Base-by-base conservation (phyloP, 2,113 vertebrate species). In the Gasterosteus aculeatus region DNA sequence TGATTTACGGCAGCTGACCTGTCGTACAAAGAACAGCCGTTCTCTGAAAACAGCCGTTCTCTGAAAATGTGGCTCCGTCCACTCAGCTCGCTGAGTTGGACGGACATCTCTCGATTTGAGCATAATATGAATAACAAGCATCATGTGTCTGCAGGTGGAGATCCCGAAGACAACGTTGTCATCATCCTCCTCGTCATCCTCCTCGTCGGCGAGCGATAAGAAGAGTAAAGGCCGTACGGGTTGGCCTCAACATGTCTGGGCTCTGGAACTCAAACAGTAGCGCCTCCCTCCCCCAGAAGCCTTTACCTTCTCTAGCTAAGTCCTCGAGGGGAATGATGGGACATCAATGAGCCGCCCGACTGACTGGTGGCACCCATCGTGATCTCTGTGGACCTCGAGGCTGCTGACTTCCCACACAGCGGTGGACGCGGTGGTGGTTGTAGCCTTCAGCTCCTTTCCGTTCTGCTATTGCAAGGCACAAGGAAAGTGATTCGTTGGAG, bases 211-310 rank as follows among this genome's bases (percentile, higher is more conserved):
- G 91, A 96, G 93, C 72, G 97, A 99, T 91, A 99, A 98, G 96
- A 99, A 99, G 94, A 97, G 95, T 73, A 99, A 99, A 95, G 98
- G 98, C 49, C 95, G 98, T 90, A 99, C 97, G 77, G 98, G 98
- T 88, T 99, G 98, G 98, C 98, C 98, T 29, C 97, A 99, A 91
- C 98, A 99, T 68, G 98, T 99, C 89, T 99, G 97, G 98, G 98
- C 98, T 83, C 91, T 99, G 94, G 98, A 99, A 91, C 96, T 99
- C 86, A 99, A 99, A 94, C 97, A 99, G 90, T 89, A 88, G 80
- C 65, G 22, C 15, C 62, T 38, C 39, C 12, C 18, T 26, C 54
- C 3, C 51, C 14, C 3, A 16, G 46, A 14, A 47, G 46, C 56
- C 16, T 15, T 15, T 8, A 4, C 7, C 46, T 51, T 18, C 60